Percentiles rank a stretch among this genome's conserved stretches.
These are phyloP conservation scores for Drosophila flavopinicola DNA, from an alignment of 2,888 invertebrate genomes.

Conservation along the genomic window DNA sequence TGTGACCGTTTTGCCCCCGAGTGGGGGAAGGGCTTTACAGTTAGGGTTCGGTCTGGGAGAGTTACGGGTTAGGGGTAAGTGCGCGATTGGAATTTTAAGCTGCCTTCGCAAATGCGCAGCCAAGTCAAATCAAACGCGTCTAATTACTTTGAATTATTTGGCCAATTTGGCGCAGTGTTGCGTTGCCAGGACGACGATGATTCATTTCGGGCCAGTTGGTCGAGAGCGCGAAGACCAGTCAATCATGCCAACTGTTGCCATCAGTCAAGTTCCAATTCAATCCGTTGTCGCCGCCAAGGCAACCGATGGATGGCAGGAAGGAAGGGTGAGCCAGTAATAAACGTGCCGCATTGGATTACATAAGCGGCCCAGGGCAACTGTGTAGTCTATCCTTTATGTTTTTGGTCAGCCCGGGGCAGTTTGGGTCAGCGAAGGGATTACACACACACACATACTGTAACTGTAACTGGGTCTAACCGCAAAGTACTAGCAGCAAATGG, in stretches of 20 bases:
- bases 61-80: conserved; percentile 4
- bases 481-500: conserved; percentile 36
- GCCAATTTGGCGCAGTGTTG: conserved; percentile 74
- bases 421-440: conserved; percentile 62
- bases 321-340: conserved; percentile 44
- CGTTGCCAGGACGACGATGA: conserved; percentile 77
- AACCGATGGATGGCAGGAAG: conserved; percentile 29
- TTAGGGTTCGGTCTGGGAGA: conserved; percentile 13
- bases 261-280: conserved; percentile 68
- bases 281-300: conserved; percentile 45
- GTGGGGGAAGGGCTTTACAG: conserved; percentile 9
- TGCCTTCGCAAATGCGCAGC: conserved; percentile 29
- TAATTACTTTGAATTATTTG: conserved; percentile 81
- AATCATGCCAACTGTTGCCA: conserved; percentile 75
- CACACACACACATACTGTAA: conserved; percentile 21
- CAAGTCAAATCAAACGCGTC: conserved; percentile 45
- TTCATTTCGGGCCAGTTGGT: conserved; percentile 65
- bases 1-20: conserved; percentile 54
- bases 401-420: conserved; percentile 51
- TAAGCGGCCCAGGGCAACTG: conserved; percentile 31
- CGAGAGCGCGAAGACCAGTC: conserved; percentile 44
- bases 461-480: conserved; percentile 50
- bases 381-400: not conserved
- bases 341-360: conserved; percentile 64
- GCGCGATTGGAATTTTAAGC: conserved; percentile 52